These are phyloP conservation scores for Myanophis thanlyinensis DNA, from an alignment of 2,113 vertebrate species.

Conservation along the genomic window DNA sequence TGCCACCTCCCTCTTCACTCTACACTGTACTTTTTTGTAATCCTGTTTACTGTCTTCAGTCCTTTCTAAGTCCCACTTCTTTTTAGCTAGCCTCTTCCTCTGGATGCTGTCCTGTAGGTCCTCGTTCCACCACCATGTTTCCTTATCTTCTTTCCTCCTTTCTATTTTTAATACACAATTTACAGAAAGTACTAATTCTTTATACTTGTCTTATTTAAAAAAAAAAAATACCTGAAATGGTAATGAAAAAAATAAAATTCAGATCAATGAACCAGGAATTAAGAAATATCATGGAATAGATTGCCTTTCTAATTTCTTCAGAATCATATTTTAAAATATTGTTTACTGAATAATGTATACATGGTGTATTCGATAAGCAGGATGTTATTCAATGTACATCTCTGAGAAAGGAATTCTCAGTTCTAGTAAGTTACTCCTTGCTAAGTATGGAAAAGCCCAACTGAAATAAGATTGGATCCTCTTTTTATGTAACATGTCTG, in stretches of 20 bases:
- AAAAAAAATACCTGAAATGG: neutral
- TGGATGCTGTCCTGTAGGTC: no score
- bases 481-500: neutral
- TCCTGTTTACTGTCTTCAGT: no score
- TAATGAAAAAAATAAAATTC: neutral
- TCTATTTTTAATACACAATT: neutral
- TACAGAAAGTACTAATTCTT: neutral
- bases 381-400: neutral
- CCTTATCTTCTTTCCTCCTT: no score
- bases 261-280: neutral
- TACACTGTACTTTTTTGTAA: no score
- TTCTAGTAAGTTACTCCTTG: neutral
- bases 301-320: constrained; percentile 3
- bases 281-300: neutral
- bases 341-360: neutral
- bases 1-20: no score
- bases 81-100: no score
- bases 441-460: neutral
- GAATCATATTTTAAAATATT: neutral
- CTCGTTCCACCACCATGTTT: no score
- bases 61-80: no score
- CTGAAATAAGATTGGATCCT: neutral
- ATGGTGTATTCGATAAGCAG: neutral
- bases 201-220: neutral
- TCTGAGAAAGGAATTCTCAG: neutral